phyloP scores from a whole-genome alignment of 2,113 vertebrate genomes.

The Holacanthus passer region DNA sequence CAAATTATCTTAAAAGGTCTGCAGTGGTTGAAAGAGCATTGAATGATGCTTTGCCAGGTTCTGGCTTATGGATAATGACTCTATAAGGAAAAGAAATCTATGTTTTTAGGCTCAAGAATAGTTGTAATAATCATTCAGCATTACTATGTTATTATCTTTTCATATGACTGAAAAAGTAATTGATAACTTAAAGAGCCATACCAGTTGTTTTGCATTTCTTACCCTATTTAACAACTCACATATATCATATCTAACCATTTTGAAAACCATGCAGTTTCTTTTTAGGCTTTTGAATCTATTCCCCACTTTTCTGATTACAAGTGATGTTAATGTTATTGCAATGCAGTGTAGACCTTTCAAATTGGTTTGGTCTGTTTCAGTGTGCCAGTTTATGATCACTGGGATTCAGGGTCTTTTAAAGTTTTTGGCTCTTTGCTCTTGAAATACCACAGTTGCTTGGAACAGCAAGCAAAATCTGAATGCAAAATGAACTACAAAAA shows the following conservation, averaged over 20 bases:
- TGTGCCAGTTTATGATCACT: no score
- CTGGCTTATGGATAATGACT: not conserved
- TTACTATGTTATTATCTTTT: no score
- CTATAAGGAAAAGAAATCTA: not conserved
- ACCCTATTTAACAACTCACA: not conserved
- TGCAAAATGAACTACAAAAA: not conserved
- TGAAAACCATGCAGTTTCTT: no score
- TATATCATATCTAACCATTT: no score
- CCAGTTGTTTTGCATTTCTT: conserved; percentile 9
- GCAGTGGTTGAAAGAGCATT: not conserved
- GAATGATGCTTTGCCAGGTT: not conserved
- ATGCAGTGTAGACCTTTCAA: not conserved
- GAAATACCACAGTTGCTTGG: no score
- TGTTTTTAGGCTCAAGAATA: not conserved
- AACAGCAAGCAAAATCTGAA: not conserved
- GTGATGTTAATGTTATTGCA: not conserved
- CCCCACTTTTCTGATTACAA: not conserved
- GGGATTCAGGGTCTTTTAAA: no score
- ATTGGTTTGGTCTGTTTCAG: not conserved
- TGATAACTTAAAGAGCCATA: not conserved
- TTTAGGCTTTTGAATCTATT: not conserved
- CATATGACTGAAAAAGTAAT: not conserved
- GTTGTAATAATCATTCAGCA: no score
- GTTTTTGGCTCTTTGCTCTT: no score
- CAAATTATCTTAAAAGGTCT: not conserved